Base-by-base conservation (phyloP, 2,888 invertebrate species). In the Coelopa pilipes region DNA sequence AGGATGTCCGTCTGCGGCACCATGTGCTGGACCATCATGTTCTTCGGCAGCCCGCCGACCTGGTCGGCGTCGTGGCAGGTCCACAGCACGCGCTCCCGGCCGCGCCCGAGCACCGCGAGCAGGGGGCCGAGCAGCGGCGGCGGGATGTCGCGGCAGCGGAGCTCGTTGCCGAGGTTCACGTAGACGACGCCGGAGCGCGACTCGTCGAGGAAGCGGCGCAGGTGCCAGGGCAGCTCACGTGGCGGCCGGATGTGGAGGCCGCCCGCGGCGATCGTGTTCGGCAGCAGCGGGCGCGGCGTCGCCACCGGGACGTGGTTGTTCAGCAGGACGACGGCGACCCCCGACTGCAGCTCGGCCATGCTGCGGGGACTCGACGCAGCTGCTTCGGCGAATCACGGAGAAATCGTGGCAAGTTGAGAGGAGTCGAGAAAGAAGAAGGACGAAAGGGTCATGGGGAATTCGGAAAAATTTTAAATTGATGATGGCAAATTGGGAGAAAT, bases 221-320 rank as follows among this genome's bases (percentile, higher is more conserved):
- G 78, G 65, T 88, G 85, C 85, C 87, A 84, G 19, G 86, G 83
- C 62, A 88, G 77, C 15, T 82, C 82, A 67, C 87, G 86, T 0
- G 86, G 82, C 12, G 82, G 84, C 10, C 86, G 85, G 46, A 91
- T 87, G 74, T 91, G 91, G 13, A 90, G 79, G 11, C 91, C 91
- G 0, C 89, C 91, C 1, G 90, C 89, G 57, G 89, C 88, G 5
- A 90, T 82, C 12, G 89, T 83, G 15, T 88, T 88, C 3, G 88
- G 87, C 10, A 89, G 82, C 1, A 84, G 78, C 0, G 90, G 89
- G 34, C 87, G 85, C 0, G 89, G 83, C 1, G 85, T 86, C 65
- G 88, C 82, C n/a, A 90, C 75, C 3, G 88, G 87, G 68, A 88
- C 85, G 82, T 90, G 89, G 47, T 88, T 88, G 79, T 91, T 90